Conservation (phyloP, 64 coral and sea anemone species). For the Trachythela sp. region DNA sequence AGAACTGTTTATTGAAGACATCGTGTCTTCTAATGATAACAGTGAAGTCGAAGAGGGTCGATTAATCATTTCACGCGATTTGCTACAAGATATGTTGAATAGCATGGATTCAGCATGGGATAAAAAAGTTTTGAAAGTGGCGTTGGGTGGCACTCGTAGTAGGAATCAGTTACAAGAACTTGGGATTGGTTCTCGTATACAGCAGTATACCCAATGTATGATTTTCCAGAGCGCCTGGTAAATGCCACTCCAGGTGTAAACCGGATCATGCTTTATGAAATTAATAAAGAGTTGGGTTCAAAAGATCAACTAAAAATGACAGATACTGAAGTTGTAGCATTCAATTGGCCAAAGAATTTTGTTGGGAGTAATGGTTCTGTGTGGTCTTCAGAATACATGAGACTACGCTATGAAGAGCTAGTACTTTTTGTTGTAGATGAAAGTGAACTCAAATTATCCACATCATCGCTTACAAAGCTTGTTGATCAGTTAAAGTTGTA, state of each 20-base stretch:
- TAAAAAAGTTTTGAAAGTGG: slow-evolving; percentile 36
- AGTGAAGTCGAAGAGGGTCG: not conserved
- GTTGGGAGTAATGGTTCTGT: slow-evolving; percentile 36
- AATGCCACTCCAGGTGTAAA: too few relatives aligned
- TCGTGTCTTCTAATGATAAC: not conserved
- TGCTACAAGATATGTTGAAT: slow-evolving; percentile 8
- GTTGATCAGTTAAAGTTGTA: not conserved
- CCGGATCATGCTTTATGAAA: too few relatives aligned
- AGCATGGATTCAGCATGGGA: slow-evolving; percentile 28
- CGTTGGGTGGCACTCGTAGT: not conserved
- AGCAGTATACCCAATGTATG: too few relatives aligned
- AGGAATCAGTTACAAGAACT: not conserved
- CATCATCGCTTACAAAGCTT: not conserved
- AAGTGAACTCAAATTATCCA: not conserved
- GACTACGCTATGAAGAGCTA: slow-evolving; percentile 26
- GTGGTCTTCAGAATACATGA: slow-evolving; percentile 41
- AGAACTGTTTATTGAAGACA: slow-evolving; percentile 41
- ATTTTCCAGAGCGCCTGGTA: too few relatives aligned
- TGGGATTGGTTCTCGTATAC: not conserved
- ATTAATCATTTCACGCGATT: not conserved
- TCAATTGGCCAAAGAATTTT: slow-evolving; percentile 31
- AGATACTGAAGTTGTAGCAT: not conserved
- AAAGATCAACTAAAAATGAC: not conserved
- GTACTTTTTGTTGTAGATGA: slow-evolving; percentile 9
- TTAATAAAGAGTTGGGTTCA: not conserved